Evolutionary conservation across 2,797 vertebrate genomes (phyloP).

Genomic region (Lemur catta): DNA sequence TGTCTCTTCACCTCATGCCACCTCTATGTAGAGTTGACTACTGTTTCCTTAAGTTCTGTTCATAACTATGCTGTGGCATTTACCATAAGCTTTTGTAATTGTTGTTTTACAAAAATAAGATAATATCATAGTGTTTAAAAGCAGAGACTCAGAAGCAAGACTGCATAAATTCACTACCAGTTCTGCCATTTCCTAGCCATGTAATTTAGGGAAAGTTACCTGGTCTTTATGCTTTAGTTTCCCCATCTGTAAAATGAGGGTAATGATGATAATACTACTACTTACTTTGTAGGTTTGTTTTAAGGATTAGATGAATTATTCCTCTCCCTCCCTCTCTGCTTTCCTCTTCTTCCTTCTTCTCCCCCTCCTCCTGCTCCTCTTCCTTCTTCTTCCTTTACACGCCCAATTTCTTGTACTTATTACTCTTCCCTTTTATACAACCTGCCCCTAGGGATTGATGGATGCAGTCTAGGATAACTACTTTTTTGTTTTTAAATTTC

Average conservation of each 20-base stretch:
- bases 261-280: not conserved
- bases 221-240: not conserved
- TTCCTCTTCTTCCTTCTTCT: no score
- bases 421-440: not conserved
- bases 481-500: conserved; percentile 2
- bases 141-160: not conserved
- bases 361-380: not conserved
- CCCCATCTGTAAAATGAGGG: not conserved
- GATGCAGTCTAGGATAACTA: not conserved
- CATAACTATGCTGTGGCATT: not conserved
- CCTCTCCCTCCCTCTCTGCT: not conserved
- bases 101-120: not conserved
- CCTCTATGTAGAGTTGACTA: not conserved
- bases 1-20: not conserved
- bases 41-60: not conserved
- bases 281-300: not conserved
- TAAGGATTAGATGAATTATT: not conserved
- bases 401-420: not conserved
- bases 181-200: not conserved
- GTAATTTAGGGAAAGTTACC: not conserved
- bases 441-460: not conserved
- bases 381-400: not conserved
- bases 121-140: not conserved
- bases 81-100: not conserved
- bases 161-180: not conserved